Evolutionary conservation across 2,888 invertebrate species (phyloP).

Genomic region (Tenthredo distinguenda): DNA sequence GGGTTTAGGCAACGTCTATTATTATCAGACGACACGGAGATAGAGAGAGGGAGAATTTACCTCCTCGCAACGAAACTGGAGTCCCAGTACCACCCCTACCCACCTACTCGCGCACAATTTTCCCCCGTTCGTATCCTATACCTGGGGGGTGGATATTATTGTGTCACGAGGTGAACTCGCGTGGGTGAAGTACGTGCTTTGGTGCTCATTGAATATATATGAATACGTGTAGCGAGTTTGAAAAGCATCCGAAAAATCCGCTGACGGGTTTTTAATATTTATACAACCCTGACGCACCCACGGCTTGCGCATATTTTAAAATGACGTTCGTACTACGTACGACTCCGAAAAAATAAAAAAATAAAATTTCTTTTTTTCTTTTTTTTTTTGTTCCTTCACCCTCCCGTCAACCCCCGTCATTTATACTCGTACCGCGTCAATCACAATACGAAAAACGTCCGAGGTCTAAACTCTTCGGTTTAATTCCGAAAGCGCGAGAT

Average conservation of each 20-base stretch:
- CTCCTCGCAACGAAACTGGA: not conserved
- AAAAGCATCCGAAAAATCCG: slow-evolving; percentile 44
- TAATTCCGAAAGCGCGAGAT: not conserved
- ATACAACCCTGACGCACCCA: slow-evolving; percentile 32
- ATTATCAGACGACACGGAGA: not conserved
- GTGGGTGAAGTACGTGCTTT: slow-evolving; percentile 37
- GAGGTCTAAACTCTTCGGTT: not conserved
- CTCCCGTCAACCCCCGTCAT: no score
- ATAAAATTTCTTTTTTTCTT: not conserved
- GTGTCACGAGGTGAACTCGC: slow-evolving; percentile 30
- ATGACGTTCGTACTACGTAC: not conserved
- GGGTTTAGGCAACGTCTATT: not conserved
- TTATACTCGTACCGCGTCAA: not conserved
- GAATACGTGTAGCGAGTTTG: slow-evolving; percentile 34
- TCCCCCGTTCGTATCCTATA: not conserved
- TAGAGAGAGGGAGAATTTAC: not conserved
- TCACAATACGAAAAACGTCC: not conserved
- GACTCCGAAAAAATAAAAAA: no score
- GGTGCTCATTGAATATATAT: slow-evolving; percentile 48
- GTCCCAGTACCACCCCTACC: not conserved
- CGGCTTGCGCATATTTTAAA: slow-evolving; percentile 19
- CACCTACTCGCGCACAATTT: not conserved
- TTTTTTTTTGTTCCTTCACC: not conserved
- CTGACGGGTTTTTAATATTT: slow-evolving; percentile 43
- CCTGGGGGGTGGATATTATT: slow-evolving; percentile 22